phyloP scores from a whole-genome alignment of 1,140 invertebrate genomes.

The Campoletis sonorensis region DNA sequence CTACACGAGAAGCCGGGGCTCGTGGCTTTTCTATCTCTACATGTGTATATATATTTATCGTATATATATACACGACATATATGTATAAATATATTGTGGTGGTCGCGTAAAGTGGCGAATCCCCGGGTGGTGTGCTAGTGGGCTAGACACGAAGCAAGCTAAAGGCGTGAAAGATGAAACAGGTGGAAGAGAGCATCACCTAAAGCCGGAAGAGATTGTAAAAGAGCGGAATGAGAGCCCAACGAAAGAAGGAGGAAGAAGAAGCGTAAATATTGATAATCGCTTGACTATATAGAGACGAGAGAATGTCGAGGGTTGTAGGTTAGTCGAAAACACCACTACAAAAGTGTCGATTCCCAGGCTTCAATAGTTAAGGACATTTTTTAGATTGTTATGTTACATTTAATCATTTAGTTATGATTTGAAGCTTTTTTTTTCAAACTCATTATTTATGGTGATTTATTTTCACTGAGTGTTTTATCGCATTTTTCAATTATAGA shows the following conservation, averaged over 20 bases:
- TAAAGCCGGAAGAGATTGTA: conserved; percentile 11
- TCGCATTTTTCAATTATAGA: no score
- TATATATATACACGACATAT: no score
- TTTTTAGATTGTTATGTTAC: background rate
- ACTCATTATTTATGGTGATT: no score
- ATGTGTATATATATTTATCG: background rate
- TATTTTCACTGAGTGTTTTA: no score
- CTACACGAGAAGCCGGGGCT: conserved; percentile 58
- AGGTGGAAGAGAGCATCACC: conserved; percentile 62
- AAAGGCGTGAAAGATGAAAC: conserved; percentile 63
- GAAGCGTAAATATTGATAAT: conserved; percentile 74
- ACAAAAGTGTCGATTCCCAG: background rate
- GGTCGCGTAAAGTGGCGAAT: conserved; percentile 53
- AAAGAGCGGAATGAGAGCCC: conserved; percentile 47
- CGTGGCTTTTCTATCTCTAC: conserved; percentile 18
- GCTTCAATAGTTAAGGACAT: background rate
- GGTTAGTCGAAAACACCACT: conserved; percentile 9
- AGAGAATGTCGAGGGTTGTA: background rate
- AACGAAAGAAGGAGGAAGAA: conserved; percentile 55
- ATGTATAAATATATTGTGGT: conserved; percentile 48
- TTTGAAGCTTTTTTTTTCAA: background rate
- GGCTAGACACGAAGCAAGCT: background rate
- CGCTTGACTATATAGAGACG: conserved; percentile 51
- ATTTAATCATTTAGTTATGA: background rate
- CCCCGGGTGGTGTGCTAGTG: background rate